Conservation (phyloP, 2,113 vertebrate genomes). For the Cettia cetti region DNA sequence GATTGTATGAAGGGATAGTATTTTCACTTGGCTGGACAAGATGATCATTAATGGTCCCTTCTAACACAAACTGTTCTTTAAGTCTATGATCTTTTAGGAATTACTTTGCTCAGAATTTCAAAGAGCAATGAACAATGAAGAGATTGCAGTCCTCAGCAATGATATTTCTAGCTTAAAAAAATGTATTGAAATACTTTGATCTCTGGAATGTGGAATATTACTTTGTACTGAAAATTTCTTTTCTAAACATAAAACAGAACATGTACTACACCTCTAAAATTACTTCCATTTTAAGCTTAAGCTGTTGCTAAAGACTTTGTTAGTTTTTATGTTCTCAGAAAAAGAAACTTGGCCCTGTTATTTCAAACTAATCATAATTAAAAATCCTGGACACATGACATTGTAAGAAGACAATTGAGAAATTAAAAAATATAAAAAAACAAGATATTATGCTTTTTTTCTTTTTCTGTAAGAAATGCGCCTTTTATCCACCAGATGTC, state of each 20-base stretch:
- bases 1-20: too few relatives aligned
- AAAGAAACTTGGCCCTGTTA: background rate
- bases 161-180: background rate
- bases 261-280: background rate
- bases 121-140: background rate
- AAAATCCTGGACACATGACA: background rate
- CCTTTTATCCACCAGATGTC: background rate
- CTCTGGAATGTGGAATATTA: background rate
- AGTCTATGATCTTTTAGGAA: background rate
- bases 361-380: background rate
- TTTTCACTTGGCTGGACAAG: background rate
- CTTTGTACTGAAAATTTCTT: background rate
- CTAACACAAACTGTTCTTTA: background rate
- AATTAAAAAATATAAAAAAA: background rate
- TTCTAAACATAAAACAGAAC: background rate
- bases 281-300: background rate
- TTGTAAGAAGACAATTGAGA: background rate
- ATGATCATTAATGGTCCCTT: background rate
- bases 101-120: background rate
- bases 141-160: background rate
- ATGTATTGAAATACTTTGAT: background rate
- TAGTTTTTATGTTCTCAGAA: background rate
- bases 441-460: background rate
- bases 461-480: background rate
- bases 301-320: background rate